Conservation (phyloP, 2,888 invertebrate species). For the Trachelus tabidus region DNA sequence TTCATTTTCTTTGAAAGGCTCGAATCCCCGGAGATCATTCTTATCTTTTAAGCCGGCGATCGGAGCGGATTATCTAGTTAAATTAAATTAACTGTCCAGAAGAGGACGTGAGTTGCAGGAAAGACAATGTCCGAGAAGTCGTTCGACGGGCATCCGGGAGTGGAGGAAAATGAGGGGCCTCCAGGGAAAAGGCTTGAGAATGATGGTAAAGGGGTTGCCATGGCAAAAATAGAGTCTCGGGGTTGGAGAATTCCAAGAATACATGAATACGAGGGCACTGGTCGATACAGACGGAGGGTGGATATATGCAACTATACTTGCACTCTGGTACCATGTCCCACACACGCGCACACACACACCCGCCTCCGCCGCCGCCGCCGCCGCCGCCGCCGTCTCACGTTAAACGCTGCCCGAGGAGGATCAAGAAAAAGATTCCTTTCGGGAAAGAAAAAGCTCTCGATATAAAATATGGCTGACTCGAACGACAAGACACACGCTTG, state of each 20-base stretch:
- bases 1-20: slow-evolving; percentile 22
- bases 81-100: slow-evolving; percentile 17
- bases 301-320: not conserved
- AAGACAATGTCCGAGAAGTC: not conserved
- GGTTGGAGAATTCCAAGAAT: slow-evolving; percentile 18
- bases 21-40: slow-evolving; percentile 26
- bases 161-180: too few species aligned
- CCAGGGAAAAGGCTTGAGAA: too few species aligned
- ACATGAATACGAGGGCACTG: slow-evolving; percentile 14
- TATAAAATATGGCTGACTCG: slow-evolving; percentile 19
- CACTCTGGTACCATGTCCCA: not conserved
- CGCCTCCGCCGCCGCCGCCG: too few species aligned
- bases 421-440: slow-evolving; percentile 16
- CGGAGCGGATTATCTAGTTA: slow-evolving; percentile 17
- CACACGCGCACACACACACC: too few species aligned
- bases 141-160: not conserved
- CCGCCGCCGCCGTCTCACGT: too few species aligned
- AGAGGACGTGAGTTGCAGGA: not conserved
- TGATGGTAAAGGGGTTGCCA: too few species aligned
- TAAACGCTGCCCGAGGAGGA: not conserved
- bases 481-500: slow-evolving; percentile 12
- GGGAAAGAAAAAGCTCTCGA: not conserved
- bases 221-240: slow-evolving; percentile 3
- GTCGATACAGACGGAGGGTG: not conserved
- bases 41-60: slow-evolving; percentile 19